Base-by-base conservation (phyloP, 2,888 invertebrate species). In the Drosophila kokeensis region DNA sequence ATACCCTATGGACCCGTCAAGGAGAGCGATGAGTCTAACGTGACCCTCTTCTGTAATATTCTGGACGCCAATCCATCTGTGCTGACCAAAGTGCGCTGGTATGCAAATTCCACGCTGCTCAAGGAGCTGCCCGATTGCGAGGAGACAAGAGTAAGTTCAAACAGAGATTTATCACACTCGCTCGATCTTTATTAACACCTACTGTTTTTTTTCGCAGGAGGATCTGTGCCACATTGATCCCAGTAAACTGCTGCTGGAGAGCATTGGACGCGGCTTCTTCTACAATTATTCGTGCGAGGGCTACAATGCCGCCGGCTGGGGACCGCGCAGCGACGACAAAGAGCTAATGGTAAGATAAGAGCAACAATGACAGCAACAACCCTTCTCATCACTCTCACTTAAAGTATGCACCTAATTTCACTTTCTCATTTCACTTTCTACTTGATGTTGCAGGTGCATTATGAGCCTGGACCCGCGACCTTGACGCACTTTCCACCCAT, bases 251-350 rank as follows among this genome's bases (percentile, higher is more conserved):
- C 94, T 97, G 38, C 94, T 98, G 34, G 96, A 97, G 87, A 96
- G 96, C 80, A 97, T 98, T n/a, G 96, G 96, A 6, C 96, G 97
- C 91, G 96, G 96, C 65, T 98, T 98, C 93, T 97, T 98, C 87
- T 98, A 98, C 32, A 98, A 98, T 94, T 99, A 98, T 93, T 97
- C 98, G 0, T 99, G 99, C 92, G 96, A 96, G 89, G 98, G 98
- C 21, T 96, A 95, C 92, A 98, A 98, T 93, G 95, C 95, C 18
- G 98, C 98, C 13, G 98, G 97, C 11, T 98, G 98, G 97, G 98
- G 98, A 49, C 95, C 95, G 42, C 94, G 95, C 81, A 98, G 98
- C 38, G 94, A 95, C 45, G 95, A 96, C 72, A 95, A 96, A 32
- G 96, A 97, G 85, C 95, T 98, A 15, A 94, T 96, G 83, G 97